phyloP scores from a whole-genome alignment of 2,797 vertebrate species.

The Muraenolepis orangiensis region DNA sequence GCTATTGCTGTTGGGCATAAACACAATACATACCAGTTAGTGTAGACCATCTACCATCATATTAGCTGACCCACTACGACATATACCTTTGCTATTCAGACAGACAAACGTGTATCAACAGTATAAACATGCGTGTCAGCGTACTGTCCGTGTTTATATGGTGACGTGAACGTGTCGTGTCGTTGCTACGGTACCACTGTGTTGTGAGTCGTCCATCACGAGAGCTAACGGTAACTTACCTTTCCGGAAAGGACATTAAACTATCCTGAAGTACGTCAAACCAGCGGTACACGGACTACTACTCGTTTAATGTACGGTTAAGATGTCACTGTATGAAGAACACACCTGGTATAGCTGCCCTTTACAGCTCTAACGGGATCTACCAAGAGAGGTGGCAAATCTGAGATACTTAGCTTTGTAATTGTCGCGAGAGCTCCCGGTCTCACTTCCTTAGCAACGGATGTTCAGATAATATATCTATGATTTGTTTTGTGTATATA shows the following conservation, averaged over 20 bases:
- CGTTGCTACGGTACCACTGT: slow-evolving; percentile 65
- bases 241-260: slow-evolving; percentile 14
- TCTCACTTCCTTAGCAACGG: slow-evolving; percentile 24
- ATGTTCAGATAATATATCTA: slow-evolving; percentile 24
- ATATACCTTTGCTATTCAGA: neutral
- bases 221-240: slow-evolving; percentile 34
- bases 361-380: slow-evolving; percentile 25
- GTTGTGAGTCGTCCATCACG: neutral
- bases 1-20: slow-evolving; percentile 26
- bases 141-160: neutral
- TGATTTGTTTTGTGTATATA: neutral
- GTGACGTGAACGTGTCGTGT: slow-evolving; percentile 41
- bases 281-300: neutral
- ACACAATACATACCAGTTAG: slow-evolving; percentile 12
- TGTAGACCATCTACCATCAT: neutral
- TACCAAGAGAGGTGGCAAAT: slow-evolving; percentile 21
- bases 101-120: neutral
- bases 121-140: too few relatives aligned
- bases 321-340: neutral
- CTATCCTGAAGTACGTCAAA: neutral
- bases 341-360: neutral
- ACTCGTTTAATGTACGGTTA: neutral
- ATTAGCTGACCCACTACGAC: neutral
- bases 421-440: slow-evolving; percentile 56
- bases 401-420: neutral